Conservation (phyloP, 1,140 invertebrate species). For the Chironomus striatipennis region DNA sequence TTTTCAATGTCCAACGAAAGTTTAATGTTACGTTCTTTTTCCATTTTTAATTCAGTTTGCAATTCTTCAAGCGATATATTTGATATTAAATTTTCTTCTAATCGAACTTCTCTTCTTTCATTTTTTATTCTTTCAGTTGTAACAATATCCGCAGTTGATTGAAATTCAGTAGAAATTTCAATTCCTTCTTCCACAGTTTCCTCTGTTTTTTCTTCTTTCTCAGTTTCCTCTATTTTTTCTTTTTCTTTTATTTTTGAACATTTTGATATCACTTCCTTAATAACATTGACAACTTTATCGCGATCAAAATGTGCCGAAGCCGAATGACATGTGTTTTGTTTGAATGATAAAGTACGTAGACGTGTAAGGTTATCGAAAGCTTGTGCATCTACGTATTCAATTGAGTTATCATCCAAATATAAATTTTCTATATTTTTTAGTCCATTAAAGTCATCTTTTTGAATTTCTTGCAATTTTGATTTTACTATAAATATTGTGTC, state of each 20-base stretch:
- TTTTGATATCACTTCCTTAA: not conserved
- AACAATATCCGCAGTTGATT: not conserved
- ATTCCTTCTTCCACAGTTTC: not conserved
- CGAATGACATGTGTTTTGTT: not conserved
- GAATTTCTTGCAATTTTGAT: not conserved
- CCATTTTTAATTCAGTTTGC: not conserved
- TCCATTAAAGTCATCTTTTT: not conserved
- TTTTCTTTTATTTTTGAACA: not conserved
- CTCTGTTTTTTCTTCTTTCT: not conserved
- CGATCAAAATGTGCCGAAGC: not conserved
- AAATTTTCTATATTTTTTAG: not conserved
- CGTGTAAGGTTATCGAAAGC: not conserved
- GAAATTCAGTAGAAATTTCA: not conserved
- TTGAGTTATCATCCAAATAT: not conserved
- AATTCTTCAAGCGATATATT: not conserved
- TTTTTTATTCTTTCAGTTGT: not conserved
- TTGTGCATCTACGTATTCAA: not conserved
- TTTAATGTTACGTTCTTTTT: not conserved
- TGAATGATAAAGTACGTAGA: not conserved
- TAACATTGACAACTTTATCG: not conserved
- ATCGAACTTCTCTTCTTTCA: not conserved
- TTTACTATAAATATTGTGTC: not conserved
- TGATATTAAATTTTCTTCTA: not conserved
- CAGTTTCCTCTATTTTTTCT: not conserved
- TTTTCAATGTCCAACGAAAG: not conserved